Conservation (phyloP, 1,140 invertebrate species). For the Pogonognathellus flavescens region DNA sequence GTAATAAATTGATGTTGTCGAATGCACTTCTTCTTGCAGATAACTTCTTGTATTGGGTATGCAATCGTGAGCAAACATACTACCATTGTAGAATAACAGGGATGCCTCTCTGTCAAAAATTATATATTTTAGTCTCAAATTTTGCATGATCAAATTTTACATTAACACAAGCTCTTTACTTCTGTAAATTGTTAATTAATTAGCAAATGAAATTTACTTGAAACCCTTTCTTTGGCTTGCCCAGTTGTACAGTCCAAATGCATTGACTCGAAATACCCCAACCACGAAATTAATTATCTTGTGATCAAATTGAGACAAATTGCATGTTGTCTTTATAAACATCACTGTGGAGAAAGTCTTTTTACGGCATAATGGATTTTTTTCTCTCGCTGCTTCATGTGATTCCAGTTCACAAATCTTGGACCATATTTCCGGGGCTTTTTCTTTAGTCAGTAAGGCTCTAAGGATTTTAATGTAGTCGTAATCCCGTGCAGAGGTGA, state of each 20-base stretch:
- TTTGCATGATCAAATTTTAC: no score
- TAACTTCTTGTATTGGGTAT: constrained; percentile 73
- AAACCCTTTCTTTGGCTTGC: constrained; percentile 4
- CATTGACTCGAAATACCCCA: constrained; percentile 79
- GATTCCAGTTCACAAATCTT: constrained; percentile 77
- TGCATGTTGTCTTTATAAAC: constrained; percentile 75
- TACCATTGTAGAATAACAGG: constrained; percentile 49
- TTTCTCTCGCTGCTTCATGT: constrained; percentile 74
- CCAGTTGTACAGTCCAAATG: constrained; percentile 69
- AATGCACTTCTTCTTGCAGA: not conserved
- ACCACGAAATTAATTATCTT: constrained; percentile 77
- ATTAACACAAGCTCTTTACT: no score
- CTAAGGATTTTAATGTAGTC: constrained; percentile 79
- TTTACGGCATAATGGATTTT: constrained; percentile 74
- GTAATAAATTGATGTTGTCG: not conserved
- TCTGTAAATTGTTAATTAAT: not conserved
- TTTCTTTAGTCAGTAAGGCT: constrained; percentile 76
- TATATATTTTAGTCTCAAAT: no score
- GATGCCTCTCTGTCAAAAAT: constrained; percentile 42
- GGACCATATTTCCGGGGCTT: constrained; percentile 75
- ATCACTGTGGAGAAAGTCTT: constrained; percentile 76
- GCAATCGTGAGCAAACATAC: constrained; percentile 78
- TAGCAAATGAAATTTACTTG: not conserved
- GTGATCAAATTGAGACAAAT: constrained; percentile 72
- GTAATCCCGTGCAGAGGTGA: constrained; percentile 60